Base-by-base conservation (phyloP, 2,113 vertebrate species). In the Gadus macrocephalus region DNA sequence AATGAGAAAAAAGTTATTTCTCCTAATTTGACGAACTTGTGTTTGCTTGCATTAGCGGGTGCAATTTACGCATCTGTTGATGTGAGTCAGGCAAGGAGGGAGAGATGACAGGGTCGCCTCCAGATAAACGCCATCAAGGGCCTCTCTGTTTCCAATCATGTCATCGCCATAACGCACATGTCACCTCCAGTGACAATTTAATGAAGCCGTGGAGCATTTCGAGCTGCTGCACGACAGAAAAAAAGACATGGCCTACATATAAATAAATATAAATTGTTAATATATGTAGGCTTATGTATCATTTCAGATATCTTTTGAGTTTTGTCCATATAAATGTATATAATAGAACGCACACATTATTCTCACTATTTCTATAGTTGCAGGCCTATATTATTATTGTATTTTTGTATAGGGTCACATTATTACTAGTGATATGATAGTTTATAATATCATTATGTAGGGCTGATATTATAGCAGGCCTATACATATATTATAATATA, bases 51-150 rank as follows among this genome's bases (percentile, higher is more conserved):
- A 59, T 68, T 11, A 73, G 73, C 74, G 63, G 67, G 72, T 53
- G 63, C 69, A 66, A 68, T 62, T 66, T 68, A 83, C 81, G 74
- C 22, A 86, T 83, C 75, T 81, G 87, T 81, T 82, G 79, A 74
- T 83, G 83, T 87, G 75, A 78, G 73, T 38, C 53, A 81, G 75
- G 67, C 17, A 62, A 12, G 72, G 58, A 4, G 15, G 72, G 14
- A 22, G 25, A 53, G 78, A 81, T 82, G 83, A 86, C 85, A 87
- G 81, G 83, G 81, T 87, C 80, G 82, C 82, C 83, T 87, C 77
- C 84, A 88, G 87, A 89, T 87, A 87, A 88, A 86, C 78, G 78
- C 87, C 88, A 89, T 88, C 87, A 84, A 82, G 82, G 78, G 80
- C 81, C 83, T 85, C 67, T 86, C 80, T 83, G 85, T 81, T 89